phyloP scores from a whole-genome alignment of 1,140 invertebrate genomes.

The Zaprionus davidi region DNA sequence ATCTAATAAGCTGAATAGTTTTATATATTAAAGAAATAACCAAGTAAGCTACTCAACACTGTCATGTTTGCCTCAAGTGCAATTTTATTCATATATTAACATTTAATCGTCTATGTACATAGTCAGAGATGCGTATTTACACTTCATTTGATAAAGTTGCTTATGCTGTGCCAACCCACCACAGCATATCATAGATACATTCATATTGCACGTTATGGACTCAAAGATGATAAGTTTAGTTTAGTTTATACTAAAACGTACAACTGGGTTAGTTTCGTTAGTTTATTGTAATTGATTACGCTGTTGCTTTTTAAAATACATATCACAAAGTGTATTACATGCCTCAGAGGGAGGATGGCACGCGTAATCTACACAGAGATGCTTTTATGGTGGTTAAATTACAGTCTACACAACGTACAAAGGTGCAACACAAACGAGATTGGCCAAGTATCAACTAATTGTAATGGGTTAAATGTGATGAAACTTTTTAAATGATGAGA shows the following conservation, averaged over 20 bases:
- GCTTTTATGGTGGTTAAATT: constrained; percentile 29
- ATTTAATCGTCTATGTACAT: constrained; percentile 13
- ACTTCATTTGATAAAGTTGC: not conserved
- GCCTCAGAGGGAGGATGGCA: constrained; percentile 4
- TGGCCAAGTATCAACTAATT: constrained; percentile 22
- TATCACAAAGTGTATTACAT: constrained; percentile 65
- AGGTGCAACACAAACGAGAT: constrained; percentile 31
- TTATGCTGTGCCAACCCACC: not conserved
- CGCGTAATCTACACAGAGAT: constrained; percentile 25
- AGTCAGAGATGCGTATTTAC: constrained; percentile 9
- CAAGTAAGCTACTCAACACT: not conserved
- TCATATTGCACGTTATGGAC: constrained; percentile 31
- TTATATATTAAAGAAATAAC: constrained; percentile 5
- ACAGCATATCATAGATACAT: constrained; percentile 26
- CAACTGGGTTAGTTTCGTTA: constrained; percentile 42
- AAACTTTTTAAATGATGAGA: constrained; percentile 6
- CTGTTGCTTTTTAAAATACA: constrained; percentile 51
- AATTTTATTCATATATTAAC: constrained; percentile 23
- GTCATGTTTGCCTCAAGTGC: constrained; percentile 9
- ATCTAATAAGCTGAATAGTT: not conserved
- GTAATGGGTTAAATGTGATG: constrained; percentile 15
- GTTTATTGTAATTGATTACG: constrained; percentile 49
- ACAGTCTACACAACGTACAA: constrained; percentile 34
- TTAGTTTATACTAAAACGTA: constrained; percentile 40
- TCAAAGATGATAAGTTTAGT: constrained; percentile 34